Base-by-base conservation (phyloP, 2,113 vertebrate species). In the Sebastes schlegelii region DNA sequence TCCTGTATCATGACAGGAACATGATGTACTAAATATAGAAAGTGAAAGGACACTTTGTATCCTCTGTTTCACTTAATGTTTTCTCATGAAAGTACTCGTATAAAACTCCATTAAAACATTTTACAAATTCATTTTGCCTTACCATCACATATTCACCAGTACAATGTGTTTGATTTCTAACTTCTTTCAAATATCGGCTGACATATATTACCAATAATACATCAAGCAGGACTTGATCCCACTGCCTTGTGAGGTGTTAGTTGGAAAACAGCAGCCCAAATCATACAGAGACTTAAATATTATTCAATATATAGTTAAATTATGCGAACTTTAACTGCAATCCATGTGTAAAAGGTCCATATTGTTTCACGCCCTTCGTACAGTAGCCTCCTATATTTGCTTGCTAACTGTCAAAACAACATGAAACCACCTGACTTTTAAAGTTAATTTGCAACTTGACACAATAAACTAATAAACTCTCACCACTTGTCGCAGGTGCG, bases 401-500 rank as follows among this genome's bases (percentile, higher is more conserved):
- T 1, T 8, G 3, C 2, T 42, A 4, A n/a, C 6, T 43, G 8
- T 45, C n/a, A 21, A 48, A 68, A 48, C 42, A 6, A 62, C 10
- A 11, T 63, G 4, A 62, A 54, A 63, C 42, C 13, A 12, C 1
- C 34, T 34, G 13, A 54, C 13, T 9, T 62, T 61, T n/a, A 1
- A 49, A 21, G 26, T 5, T 2, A 0, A 6, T 19, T 51, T 55
- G 34, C 34, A 2, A 34, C 2, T 34, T 34, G 34, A 34, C 34
- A 34, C 34, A 34, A 34, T 34, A 34, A 34, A 34, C 34, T 34
- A 34, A 34, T 34, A 13, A 54, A 40, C 13, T 42, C 82, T 90
- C 78, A 90, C 88, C 83, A 90, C 11, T 78, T 63, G 17, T 55
- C 63, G 19, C 88, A 90, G 77, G 49, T 82, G n/a, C 62, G 80